Percentiles rank a stretch among this genome's conserved stretches.
Conservation (phyloP, 2,113 vertebrate genomes). For the Spea multiplicata region DNA sequence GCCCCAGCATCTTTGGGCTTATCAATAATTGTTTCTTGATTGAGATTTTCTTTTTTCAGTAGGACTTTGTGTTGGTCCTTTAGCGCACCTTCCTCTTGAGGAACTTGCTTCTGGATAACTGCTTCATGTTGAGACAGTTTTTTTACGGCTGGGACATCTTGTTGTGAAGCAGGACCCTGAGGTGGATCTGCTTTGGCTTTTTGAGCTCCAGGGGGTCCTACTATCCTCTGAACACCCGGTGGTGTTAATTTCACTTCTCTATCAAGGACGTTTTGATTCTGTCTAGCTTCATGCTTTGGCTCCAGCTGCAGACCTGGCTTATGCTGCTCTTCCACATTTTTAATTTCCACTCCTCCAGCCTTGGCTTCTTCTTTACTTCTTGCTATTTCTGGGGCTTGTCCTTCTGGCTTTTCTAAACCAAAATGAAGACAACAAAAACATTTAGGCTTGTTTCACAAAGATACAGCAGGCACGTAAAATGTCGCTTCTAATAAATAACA, state of each 20-base stretch:
- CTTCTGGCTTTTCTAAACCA: constrained; percentile 48
- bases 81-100: constrained; percentile 52
- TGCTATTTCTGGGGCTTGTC: neutral
- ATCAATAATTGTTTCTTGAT: constrained; percentile 48
- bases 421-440: neutral
- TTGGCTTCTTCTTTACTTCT: constrained; percentile 55
- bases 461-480: too few species aligned
- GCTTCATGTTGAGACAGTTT: constrained; percentile 35
- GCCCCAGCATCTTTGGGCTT: constrained; percentile 35
- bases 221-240: neutral
- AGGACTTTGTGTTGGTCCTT: constrained; percentile 49
- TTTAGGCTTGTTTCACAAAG: too few species aligned
- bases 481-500: too few species aligned
- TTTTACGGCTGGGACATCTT: neutral
- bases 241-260: neutral
- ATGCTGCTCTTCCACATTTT: neutral
- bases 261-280: constrained; percentile 46
- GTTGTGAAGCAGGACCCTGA: constrained; percentile 10
- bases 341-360: rapidly evolving
- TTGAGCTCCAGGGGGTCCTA: neutral
- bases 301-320: neutral
- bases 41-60: constrained; percentile 51
- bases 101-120: constrained; percentile 43
- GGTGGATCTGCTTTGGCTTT: neutral
- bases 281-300: neutral